A percentile compares a stretch with the other conserved stretches of the same genome.
Conservation (phyloP, 2,113 vertebrate species). For the Istiophorus platypterus region DNA sequence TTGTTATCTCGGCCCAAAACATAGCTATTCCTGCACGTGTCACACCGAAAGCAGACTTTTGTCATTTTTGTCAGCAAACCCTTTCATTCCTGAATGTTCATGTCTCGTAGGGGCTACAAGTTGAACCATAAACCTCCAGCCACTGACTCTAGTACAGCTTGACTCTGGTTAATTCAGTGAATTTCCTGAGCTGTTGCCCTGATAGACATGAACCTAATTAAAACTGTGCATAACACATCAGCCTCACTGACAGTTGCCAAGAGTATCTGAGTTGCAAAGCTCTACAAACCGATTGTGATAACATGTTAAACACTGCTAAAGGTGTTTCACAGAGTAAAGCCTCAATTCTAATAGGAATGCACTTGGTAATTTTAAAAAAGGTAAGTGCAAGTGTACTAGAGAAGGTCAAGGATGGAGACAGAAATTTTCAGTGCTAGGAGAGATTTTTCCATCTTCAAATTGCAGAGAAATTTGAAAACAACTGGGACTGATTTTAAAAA, state of each 20-base stretch:
- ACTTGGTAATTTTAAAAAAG: not conserved
- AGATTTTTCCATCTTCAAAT: not conserved
- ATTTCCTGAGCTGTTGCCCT: conserved; percentile 19
- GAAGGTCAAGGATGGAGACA: not conserved
- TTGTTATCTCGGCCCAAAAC: too few species aligned
- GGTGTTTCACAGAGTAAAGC: not conserved
- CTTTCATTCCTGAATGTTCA: not conserved
- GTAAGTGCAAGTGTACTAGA: not conserved
- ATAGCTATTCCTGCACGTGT: too few species aligned
- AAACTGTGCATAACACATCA: conserved; percentile 26
- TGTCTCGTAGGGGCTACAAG: not conserved
- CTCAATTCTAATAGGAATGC: not conserved
- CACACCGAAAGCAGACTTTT: too few species aligned
- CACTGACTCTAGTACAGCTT: not conserved
- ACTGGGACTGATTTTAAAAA: not conserved
- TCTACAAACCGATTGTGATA: conserved; percentile 10
- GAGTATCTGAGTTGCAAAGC: conserved; percentile 4
- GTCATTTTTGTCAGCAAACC: too few species aligned
- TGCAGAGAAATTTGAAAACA: not conserved
- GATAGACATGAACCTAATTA: conserved; percentile 44
- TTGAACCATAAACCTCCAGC: not conserved
- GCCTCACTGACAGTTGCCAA: not conserved
- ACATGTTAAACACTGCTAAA: not conserved
- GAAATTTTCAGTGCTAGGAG: not conserved
- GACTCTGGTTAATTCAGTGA: conserved; percentile 16